phyloP scores from a whole-genome alignment of 2,888 invertebrate species.

The Cheilosia urbana region DNA sequence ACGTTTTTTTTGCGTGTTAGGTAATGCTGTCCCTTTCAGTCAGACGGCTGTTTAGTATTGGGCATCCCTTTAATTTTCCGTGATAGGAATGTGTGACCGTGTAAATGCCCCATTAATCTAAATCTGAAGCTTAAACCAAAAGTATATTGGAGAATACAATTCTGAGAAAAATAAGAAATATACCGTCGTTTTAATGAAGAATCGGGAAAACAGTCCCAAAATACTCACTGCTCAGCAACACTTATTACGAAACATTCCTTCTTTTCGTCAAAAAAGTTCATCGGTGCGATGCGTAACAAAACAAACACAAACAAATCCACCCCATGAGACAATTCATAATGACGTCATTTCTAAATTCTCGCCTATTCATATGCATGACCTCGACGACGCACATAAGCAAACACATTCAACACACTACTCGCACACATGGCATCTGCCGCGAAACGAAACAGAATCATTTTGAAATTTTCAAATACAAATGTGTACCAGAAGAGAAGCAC shows the following conservation, averaged over 20 bases:
- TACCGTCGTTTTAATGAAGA: no score
- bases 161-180: no score
- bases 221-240: constrained; percentile 30
- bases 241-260: neutral
- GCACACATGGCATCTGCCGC: constrained; percentile 29
- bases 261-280: constrained; percentile 62
- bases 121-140: no score
- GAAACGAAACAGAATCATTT: constrained; percentile 38
- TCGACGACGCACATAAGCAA: constrained; percentile 2
- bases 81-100: no score
- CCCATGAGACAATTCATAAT: constrained; percentile 15
- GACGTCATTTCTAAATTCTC: constrained; percentile 70
- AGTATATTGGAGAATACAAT: no score
- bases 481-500: constrained; percentile 52
- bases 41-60: no score
- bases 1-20: no score
- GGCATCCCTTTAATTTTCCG: no score
- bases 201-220: no score
- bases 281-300: neutral
- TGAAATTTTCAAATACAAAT: constrained; percentile 66
- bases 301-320: constrained; percentile 30
- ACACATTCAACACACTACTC: neutral
- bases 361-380: constrained; percentile 20
- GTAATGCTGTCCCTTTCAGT: no score
- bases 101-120: no score